Percentiles rank a stretch among this genome's conserved stretches.
Evolutionary conservation across 1,140 invertebrate species (phyloP).

Genomic region (Pseudomyrmex cubaensis): DNA sequence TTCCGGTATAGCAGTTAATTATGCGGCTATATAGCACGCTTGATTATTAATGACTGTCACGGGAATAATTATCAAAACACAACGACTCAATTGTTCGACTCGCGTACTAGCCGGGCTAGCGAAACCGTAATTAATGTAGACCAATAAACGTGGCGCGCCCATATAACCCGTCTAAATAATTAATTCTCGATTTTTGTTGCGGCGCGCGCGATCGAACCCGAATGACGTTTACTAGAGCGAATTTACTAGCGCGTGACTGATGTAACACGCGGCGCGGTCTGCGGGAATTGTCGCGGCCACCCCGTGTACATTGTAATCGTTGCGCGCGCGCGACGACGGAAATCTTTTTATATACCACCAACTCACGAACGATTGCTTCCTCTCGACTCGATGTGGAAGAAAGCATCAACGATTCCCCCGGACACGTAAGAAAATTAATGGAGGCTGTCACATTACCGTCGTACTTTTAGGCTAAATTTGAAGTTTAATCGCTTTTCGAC

Average conservation of each 20-base stretch:
- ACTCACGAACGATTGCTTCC: conserved; percentile 36
- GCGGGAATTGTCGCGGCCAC: no score
- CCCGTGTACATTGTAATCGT: background rate
- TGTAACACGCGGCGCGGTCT: background rate
- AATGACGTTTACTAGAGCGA: conserved; percentile 52
- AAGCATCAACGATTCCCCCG: conserved; percentile 62
- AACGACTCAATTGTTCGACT: conserved; percentile 62
- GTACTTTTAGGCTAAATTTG: conserved; percentile 62
- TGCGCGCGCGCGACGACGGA: conserved; percentile 13
- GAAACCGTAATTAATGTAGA: conserved; percentile 61
- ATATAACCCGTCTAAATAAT: conserved; percentile 52
- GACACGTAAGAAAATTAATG: conserved; percentile 62
- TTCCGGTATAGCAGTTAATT: conserved; percentile 59
- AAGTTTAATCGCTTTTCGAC: conserved; percentile 61
- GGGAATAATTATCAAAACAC: conserved; percentile 64
- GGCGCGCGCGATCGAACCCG: conserved; percentile 6
- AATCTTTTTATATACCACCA: conserved; percentile 64
- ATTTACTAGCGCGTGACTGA: conserved; percentile 32
- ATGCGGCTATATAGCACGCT: conserved; percentile 39
- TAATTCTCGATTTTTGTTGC: conserved; percentile 59
- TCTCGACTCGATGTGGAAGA: background rate
- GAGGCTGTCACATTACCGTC: conserved; percentile 60
- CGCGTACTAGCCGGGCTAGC: conserved; percentile 38
- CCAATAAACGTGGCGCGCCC: conserved; percentile 60
- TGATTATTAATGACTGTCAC: conserved; percentile 62